Evolutionary conservation across 2,113 vertebrate species (phyloP).

Genomic region (Laticauda colubrina): DNA sequence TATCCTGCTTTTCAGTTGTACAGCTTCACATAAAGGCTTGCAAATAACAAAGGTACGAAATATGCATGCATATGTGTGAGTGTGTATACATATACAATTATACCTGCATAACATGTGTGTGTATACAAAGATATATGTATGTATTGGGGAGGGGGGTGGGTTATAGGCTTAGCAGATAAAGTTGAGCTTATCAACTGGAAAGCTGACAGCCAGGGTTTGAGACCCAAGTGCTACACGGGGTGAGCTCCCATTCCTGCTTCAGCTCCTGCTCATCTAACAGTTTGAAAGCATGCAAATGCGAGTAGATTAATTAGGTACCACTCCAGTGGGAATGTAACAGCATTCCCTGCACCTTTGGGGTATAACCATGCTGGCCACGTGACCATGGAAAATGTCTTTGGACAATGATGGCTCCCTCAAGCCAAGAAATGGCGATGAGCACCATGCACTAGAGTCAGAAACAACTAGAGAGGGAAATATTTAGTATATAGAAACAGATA

Average conservation of each 20-base stretch:
- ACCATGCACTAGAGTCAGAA: not conserved
- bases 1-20: not conserved
- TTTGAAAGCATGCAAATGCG: not conserved
- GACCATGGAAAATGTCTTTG: not conserved
- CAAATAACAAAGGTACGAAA: not conserved
- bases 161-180: not conserved
- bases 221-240: not conserved
- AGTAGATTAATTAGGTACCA: not conserved
- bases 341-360: not conserved
- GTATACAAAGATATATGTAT: no score
- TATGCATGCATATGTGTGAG: not conserved
- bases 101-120: no score
- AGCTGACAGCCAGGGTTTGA: not conserved
- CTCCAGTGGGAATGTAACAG: not conserved
- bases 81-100: not conserved
- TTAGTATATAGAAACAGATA: not conserved
- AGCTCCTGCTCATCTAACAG: not conserved
- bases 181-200: no score
- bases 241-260: not conserved
- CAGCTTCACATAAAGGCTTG: not conserved
- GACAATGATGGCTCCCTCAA: not conserved
- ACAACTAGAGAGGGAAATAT: not conserved
- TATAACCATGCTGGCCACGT: not conserved
- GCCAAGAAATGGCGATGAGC: not conserved
- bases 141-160: no score